These are phyloP conservation scores for Rhinoderma darwinii DNA, from an alignment of 2,113 vertebrate species.

Conservation along the genomic window DNA sequence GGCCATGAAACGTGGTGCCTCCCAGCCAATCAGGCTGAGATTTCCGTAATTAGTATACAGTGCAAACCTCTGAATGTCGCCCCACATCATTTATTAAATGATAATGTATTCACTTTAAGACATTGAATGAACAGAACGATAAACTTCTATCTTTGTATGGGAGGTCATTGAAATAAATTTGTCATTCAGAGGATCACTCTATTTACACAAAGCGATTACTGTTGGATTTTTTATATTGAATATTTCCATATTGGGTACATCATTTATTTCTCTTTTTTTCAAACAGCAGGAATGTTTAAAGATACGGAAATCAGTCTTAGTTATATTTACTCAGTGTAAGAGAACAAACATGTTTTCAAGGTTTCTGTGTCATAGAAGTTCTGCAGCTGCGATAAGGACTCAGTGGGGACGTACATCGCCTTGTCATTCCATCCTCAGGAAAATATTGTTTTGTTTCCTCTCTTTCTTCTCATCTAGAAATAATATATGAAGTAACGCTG, in stretches of 20 bases:
- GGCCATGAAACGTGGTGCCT: too few relatives aligned
- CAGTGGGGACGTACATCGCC: neutral
- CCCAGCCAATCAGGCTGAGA: too few relatives aligned
- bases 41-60: too few relatives aligned
- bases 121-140: too few relatives aligned
- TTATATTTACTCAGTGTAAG: neutral
- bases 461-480: neutral
- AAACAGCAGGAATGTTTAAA: neutral
- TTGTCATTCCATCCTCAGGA: constrained; percentile 5
- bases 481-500: neutral
- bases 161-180: neutral
- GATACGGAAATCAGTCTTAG: neutral
- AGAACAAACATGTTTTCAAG: neutral
- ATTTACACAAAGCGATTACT: too few relatives aligned
- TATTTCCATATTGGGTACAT: neutral
- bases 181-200: neutral
- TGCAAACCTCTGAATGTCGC: too few relatives aligned
- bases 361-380: neutral
- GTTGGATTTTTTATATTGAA: too few relatives aligned
- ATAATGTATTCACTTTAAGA: too few relatives aligned
- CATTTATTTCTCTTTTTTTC: neutral
- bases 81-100: too few relatives aligned
- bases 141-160: neutral
- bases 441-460: constrained; percentile 18
- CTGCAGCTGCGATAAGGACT: neutral